These are phyloP conservation scores for Campodea augens DNA, from an alignment of 1,140 invertebrate species.

Conservation along the genomic window DNA sequence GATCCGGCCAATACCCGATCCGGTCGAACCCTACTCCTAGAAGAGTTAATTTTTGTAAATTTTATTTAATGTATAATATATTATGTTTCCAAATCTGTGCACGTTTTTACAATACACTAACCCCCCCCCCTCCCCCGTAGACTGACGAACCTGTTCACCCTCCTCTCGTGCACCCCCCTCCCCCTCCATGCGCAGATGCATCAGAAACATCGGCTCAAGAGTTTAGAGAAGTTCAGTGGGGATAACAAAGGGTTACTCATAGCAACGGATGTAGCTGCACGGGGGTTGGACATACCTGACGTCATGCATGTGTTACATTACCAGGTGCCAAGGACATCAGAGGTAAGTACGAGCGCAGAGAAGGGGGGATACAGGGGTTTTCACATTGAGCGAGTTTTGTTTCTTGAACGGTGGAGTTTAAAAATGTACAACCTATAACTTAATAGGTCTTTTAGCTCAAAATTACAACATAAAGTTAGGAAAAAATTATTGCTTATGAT, in stretches of 20 bases:
- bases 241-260: constrained; percentile 57
- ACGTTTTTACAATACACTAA: too few relatives aligned
- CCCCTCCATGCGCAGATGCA: constrained; percentile 88
- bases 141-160: constrained; percentile 57
- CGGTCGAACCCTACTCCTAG: too few relatives aligned
- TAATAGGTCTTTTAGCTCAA: too few relatives aligned
- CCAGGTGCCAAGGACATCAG: constrained; percentile 84
- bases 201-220: constrained; percentile 83
- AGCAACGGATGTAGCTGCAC: constrained; percentile 91
- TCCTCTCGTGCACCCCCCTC: constrained; percentile 58
- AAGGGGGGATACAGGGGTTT: too few relatives aligned
- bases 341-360: constrained; percentile 38
- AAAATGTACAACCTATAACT: too few relatives aligned
- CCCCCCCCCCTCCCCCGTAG: too few relatives aligned
- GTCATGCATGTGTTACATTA: constrained; percentile 95
- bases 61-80: not conserved
- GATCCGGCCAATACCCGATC: too few relatives aligned
- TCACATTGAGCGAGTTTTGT: too few relatives aligned
- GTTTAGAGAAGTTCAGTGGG: constrained; percentile 77
- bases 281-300: constrained; percentile 86
- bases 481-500: too few relatives aligned
- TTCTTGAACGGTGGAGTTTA: too few relatives aligned
- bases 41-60: not conserved
- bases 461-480: too few relatives aligned
- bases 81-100: too few relatives aligned